Evolutionary conservation across 2,888 invertebrate genomes (phyloP).

Genomic region (Caenorhabditis doughertyi): DNA sequence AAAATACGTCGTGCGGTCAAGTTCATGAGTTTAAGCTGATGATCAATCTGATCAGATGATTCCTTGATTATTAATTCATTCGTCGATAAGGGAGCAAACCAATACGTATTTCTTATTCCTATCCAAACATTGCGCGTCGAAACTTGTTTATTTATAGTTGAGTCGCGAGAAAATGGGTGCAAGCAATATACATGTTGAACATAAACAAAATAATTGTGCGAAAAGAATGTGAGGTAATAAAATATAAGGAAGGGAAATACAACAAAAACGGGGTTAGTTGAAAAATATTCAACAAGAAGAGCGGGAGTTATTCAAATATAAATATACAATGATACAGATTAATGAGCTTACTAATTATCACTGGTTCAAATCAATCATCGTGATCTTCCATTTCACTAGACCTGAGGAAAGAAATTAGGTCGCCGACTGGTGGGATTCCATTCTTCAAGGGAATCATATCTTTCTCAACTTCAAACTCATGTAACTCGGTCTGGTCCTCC

Average conservation of each 20-base stretch:
- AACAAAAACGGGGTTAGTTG: constrained; percentile 35
- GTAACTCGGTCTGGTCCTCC: constrained; percentile 24
- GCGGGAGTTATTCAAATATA: constrained; percentile 34
- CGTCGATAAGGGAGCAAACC: no score
- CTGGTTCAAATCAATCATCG: constrained; percentile 10
- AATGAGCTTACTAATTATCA: constrained; percentile 6
- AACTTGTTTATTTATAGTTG: constrained; percentile 31
- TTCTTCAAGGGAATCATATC: constrained; percentile 44
- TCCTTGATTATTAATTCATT: no score
- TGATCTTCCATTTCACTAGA: constrained; percentile 8
- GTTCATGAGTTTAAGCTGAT: no score
- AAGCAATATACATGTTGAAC: constrained; percentile 59
- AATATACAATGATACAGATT: constrained; percentile 53
- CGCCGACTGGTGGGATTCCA: constrained; percentile 40
- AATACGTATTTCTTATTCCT: no score
- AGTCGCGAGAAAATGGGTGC: constrained; percentile 27
- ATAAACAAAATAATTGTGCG: constrained; percentile 51
- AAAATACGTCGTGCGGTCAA: not conserved
- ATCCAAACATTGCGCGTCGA: not conserved
- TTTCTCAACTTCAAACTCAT: constrained; percentile 53
- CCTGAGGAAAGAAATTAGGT: constrained; percentile 41
- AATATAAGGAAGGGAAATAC: not conserved
- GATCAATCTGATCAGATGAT: no score
- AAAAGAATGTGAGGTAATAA: constrained; percentile 3
- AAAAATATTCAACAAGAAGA: constrained; percentile 46